Percentiles rank a stretch among this genome's conserved stretches.
phyloP scores from a whole-genome alignment of 2,113 vertebrate species.

The Alouatta palliata region DNA sequence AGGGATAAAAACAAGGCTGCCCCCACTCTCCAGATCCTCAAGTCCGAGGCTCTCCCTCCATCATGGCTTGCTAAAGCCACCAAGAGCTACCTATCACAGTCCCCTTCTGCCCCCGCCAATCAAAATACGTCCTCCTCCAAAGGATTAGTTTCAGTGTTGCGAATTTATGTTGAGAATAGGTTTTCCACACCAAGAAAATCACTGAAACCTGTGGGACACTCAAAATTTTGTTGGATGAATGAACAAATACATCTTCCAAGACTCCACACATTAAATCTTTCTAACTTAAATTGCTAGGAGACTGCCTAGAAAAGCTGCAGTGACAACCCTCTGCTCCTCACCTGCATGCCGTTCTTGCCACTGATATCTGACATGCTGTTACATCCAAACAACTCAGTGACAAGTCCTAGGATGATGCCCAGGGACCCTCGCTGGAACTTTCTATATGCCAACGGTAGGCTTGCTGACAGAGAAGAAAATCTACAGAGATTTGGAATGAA shows the following conservation, averaged over 20 bases:
- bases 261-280: not conserved
- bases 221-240: not conserved
- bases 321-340: not conserved
- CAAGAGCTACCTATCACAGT: not conserved
- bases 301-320: not conserved
- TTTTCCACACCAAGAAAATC: not conserved
- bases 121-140: not conserved
- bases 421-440: not conserved
- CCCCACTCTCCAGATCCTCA: not conserved
- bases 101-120: not conserved
- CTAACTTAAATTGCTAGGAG: not conserved
- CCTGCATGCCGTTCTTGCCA: not conserved
- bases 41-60: not conserved
- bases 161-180: not conserved
- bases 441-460: not conserved
- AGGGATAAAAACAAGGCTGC: accelerated
- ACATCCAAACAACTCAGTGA: not conserved
- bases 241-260: not conserved
- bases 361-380: not conserved
- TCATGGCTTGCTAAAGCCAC: not conserved
- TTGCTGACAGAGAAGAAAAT: not conserved
- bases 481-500: not conserved
- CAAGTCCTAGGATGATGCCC: not conserved
- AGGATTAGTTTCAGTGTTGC: not conserved
- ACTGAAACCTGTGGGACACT: not conserved